phyloP scores from a whole-genome alignment of 2,888 invertebrate species.

The Villa cingulata region DNA sequence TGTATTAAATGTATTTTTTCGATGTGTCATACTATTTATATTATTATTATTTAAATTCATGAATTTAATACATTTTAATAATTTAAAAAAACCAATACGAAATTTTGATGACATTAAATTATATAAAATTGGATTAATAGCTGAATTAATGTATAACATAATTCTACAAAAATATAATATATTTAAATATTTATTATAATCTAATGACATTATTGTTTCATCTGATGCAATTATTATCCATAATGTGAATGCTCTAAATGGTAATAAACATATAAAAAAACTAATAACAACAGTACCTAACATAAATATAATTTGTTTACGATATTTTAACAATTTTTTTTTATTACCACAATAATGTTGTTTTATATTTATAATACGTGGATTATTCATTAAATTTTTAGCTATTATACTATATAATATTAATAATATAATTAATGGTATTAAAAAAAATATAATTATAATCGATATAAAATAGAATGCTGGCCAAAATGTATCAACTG shows the following conservation, averaged over 20 bases:
- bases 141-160: constrained; percentile 81
- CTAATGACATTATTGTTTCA: constrained; percentile 52
- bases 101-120: constrained; percentile 88
- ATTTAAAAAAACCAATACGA: constrained; percentile 61
- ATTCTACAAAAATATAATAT: constrained; percentile 73
- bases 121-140: constrained; percentile 81
- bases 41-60: constrained; percentile 12
- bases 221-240: constrained; percentile 72
- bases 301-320: constrained; percentile 77
- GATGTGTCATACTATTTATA: constrained; percentile 12
- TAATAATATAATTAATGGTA: constrained; percentile 68
- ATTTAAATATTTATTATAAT: constrained; percentile 69
- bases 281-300: constrained; percentile 77
- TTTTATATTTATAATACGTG: constrained; percentile 43
- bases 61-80: constrained; percentile 38
- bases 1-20: constrained; percentile 22
- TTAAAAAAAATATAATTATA: constrained; percentile 69
- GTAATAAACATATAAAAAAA: constrained; percentile 80
- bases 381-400: constrained; percentile 68
- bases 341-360: constrained; percentile 37
- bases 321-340: constrained; percentile 50
- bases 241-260: constrained; percentile 74
- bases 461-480: constrained; percentile 67
- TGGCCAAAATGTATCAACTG: constrained; percentile 63
- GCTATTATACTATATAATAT: constrained; percentile 76